A percentile compares a stretch with the other conserved stretches of the same genome.
phyloP scores from a whole-genome alignment of 2,888 invertebrate genomes.

The Plusia festucae region DNA sequence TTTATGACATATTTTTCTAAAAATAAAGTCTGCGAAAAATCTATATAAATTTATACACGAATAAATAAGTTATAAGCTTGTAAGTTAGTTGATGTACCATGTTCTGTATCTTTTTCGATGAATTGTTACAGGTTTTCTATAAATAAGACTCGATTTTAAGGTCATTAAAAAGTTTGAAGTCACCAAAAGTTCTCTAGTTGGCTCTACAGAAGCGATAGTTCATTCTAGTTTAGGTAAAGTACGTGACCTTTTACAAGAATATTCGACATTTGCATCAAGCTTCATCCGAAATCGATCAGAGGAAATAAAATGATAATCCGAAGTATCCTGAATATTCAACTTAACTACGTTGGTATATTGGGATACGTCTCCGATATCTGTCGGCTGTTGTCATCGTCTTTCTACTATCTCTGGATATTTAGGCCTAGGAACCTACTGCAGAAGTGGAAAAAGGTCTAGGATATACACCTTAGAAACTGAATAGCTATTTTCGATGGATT shows the following conservation, averaged over 20 bases:
- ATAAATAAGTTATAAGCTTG: no score
- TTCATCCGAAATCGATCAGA: not conserved
- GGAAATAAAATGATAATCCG: not conserved
- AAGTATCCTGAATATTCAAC: not conserved
- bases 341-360: not conserved
- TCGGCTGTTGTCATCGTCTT: not conserved
- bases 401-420: not conserved
- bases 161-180: constrained; percentile 1
- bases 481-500: no score
- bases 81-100: no score
- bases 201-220: not conserved
- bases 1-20: no score
- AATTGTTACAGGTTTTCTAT: no score
- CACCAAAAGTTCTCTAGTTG: not conserved
- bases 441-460: not conserved
- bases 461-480: not conserved
- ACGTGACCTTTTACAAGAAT: not conserved
- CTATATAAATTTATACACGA: no score
- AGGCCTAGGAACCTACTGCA: no score
- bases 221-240: not conserved
- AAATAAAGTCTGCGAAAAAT: no score
- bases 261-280: not conserved
- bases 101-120: no score
- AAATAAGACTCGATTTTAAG: not conserved
- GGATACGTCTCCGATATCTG: not conserved